Conservation (phyloP, 2,113 vertebrate species). For the Lasiurus cinereus region DNA sequence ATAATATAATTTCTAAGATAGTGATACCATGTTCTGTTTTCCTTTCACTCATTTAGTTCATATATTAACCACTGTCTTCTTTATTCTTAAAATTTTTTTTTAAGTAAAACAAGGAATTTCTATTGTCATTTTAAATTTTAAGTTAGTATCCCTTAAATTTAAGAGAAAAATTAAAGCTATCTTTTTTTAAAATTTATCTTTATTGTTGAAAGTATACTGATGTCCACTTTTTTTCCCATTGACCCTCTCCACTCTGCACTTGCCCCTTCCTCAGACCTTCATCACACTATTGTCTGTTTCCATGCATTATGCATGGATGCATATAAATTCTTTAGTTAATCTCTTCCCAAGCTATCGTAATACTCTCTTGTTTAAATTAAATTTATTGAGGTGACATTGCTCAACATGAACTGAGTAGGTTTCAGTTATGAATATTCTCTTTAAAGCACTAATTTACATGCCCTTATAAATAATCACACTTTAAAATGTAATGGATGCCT, state of each 20-base stretch:
- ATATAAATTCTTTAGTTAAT: no score
- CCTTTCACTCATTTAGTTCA: neutral
- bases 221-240: no score
- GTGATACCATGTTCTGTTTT: neutral
- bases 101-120: neutral
- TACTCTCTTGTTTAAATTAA: neutral
- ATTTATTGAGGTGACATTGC: no score
- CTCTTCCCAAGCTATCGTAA: neutral
- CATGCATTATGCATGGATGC: no score
- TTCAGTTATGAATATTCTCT: no score
- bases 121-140: neutral
- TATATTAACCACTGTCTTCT: neutral
- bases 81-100: slow-evolving; percentile 32
- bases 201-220: no score
- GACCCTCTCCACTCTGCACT: no score
- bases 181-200: neutral
- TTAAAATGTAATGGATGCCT: neutral
- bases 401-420: no score
- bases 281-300: no score
- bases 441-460: slow-evolving; percentile 4
- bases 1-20: neutral
- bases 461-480: slow-evolving; percentile 14
- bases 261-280: no score
- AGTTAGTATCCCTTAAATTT: slow-evolving; percentile 20
- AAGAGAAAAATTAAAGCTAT: neutral